Percentiles rank a stretch among this genome's conserved stretches.
Conservation (phyloP, 64 coral and sea anemone species). For the Platygyra sinensis region DNA sequence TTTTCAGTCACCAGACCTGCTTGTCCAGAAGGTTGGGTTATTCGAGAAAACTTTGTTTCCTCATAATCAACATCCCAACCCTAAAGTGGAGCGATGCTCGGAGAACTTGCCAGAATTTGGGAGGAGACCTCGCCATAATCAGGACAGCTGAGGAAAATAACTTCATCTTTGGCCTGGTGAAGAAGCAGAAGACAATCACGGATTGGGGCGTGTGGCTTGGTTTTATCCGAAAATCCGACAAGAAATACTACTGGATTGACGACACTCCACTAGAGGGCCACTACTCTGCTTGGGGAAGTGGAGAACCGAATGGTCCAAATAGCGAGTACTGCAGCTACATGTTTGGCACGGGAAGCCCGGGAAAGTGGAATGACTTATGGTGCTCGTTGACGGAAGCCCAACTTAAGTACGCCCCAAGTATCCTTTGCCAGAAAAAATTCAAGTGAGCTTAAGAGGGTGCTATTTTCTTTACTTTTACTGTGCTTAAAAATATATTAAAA, state of each 20-base stretch:
- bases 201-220: not conserved
- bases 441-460: too few relatives aligned
- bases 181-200: not conserved
- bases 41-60: not conserved
- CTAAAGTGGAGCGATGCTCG: slow-evolving; percentile 7
- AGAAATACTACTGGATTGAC: slow-evolving; percentile 32
- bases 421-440: not conserved
- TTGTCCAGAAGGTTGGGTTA: slow-evolving; percentile 18
- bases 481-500: not conserved
- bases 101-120: slow-evolving; percentile 15
- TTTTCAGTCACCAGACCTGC: not conserved
- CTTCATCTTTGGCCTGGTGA: slow-evolving; percentile 3
- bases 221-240: not conserved
- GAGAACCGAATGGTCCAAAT: not conserved
- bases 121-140: slow-evolving; percentile 10
- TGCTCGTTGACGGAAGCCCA: not conserved
- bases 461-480: not conserved
- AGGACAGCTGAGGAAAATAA: slow-evolving; percentile 2
- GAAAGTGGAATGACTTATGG: not conserved
- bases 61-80: slow-evolving; percentile 11
- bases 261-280: not conserved
- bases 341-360: not conserved
- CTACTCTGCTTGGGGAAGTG: not conserved
- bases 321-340: not conserved
- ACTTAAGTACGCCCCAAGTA: not conserved